Base-by-base conservation (phyloP, 2,797 vertebrate genomes). In the Lepilemur ruficaudatus region DNA sequence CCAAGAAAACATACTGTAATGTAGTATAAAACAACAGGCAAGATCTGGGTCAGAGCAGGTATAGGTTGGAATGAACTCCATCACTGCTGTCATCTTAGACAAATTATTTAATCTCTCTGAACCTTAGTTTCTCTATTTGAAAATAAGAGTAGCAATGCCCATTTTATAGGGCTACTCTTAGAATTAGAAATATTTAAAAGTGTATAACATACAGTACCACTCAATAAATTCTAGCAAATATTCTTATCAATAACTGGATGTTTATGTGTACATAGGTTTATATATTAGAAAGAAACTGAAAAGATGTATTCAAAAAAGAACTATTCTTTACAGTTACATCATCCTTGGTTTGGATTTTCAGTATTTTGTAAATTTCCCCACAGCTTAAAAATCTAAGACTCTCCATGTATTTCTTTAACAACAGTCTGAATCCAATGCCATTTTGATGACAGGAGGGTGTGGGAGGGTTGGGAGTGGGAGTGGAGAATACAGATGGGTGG, bases 311-410 rank as follows among this genome's bases (percentile, higher is more conserved):
- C n/a, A 48, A 79, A 94, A 89, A 38, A 96, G 23, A 85, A 67
- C 22, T 55, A 76, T 72, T 86, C 59, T 69, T 96, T 82, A 94
- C 25, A 32, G 43, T 90, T 73, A 35, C 41, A 30, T 48, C 25
- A 82, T 75, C 35, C 17, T 90, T n/a, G 63, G 0, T 91, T 86
- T 82, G 79, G 22, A 91, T 18, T 75, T 70, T 85, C 7, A 43
- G 52, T 72, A 91, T 78, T 89, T 87, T 89, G 67, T 57, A 48
- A 86, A 59, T 73, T 94, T 95, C 41, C 50, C 30, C 52, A 67
- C 6, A 93, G 75, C 55, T 85, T 76, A 35, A 52, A 93, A 61
- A 38, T 92, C 75, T 89, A 63, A 41, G 55, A 83, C 43, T 85
- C 14, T 55, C 55, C 30, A 78, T 23, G 2, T 59, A 69, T 57